Evolutionary conservation across 2,113 vertebrate species (phyloP).

Genomic region (Trichomycterus rosablanca): DNA sequence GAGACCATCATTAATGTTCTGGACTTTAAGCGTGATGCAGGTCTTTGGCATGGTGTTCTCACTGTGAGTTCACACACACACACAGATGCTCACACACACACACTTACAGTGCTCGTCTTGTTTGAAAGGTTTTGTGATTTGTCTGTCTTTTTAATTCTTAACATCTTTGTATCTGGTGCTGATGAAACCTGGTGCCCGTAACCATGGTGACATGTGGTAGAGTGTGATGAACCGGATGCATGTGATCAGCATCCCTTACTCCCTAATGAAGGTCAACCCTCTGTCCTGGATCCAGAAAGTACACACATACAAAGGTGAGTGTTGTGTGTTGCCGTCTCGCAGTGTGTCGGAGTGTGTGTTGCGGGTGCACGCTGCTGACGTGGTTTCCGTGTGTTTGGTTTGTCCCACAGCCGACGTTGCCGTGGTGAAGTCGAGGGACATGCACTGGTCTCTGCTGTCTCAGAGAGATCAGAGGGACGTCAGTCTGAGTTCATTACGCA

Average conservation of each 20-base stretch:
- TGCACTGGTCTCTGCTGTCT: slow-evolving; percentile 96
- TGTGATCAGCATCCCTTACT: slow-evolving; percentile 92
- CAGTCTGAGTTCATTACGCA: slow-evolving; percentile 85
- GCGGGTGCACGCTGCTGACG: background rate
- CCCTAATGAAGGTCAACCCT: slow-evolving; percentile 96
- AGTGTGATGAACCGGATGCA: slow-evolving; percentile 94
- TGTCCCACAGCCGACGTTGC: slow-evolving; percentile 74
- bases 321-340: background rate
- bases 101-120: background rate
- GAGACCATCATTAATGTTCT: slow-evolving; percentile 91
- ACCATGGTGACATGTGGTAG: slow-evolving; percentile 55
- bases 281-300: slow-evolving; percentile 98
- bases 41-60: slow-evolving; percentile 91
- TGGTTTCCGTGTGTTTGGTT: slow-evolving; percentile 31
- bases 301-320: slow-evolving; percentile 85
- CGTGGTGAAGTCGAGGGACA: slow-evolving; percentile 92
- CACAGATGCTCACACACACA: background rate
- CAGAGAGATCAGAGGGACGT: slow-evolving; percentile 90
- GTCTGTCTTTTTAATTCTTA: background rate
- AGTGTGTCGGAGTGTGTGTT: slow-evolving; percentile 16
- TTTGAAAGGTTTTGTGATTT: background rate
- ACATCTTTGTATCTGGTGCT: background rate
- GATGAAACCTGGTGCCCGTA: slow-evolving; percentile 13
- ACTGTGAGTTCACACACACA: slow-evolving; percentile 71
- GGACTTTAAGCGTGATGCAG: slow-evolving; percentile 95